Base-by-base conservation (phyloP, 2,113 vertebrate species). In the Pangasianodon gigas region DNA sequence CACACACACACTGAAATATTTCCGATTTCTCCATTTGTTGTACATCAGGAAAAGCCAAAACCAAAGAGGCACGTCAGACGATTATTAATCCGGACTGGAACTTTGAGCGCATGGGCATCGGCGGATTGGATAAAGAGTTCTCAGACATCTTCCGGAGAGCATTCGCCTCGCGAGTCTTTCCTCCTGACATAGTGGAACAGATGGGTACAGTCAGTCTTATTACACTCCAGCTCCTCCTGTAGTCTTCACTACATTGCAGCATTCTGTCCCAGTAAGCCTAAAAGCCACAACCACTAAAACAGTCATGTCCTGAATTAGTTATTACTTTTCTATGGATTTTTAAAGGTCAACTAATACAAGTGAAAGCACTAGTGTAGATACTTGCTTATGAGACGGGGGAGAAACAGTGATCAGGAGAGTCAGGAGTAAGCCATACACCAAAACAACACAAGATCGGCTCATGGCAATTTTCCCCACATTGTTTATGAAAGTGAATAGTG, bases 81-180 rank as follows among this genome's bases (percentile, higher is more conserved):
- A 99, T 99, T 95, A 99, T 99, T 93, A 99, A 99, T 93, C 98
- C 98, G 0, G 98, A 99, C 91, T 99, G 98, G 98, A 99, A 99
- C 93, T 99, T 99, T 95, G 98, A 99, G 94, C 98, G 98, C 91
- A 99, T 99, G 98, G 98, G 98, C 74, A 99, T 99, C 2, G 98
- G 98, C 58, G 98, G 98, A 92, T 95, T 99, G 86, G 98, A 99
- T 94, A 98, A 95, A 91, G 98, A 99, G 82, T 99, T 99, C 93
- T 99, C 98, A 0, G 98, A 98, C 90, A 99, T 99, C 92, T 99
- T 99, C 94, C 96, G 98, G 83, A 94, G 98, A 93, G 98, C 98
- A 11, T 99, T 99, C 89, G 98, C 98, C 79, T 99, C 98, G 24
- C 95, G 98, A 84, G 98, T 99, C 82, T 99, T 99, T 91, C 98